A percentile compares a stretch with the other conserved stretches of the same genome.
Evolutionary conservation across 2,113 vertebrate genomes (phyloP).

Genomic region (Myrmophylax atrothorax): DNA sequence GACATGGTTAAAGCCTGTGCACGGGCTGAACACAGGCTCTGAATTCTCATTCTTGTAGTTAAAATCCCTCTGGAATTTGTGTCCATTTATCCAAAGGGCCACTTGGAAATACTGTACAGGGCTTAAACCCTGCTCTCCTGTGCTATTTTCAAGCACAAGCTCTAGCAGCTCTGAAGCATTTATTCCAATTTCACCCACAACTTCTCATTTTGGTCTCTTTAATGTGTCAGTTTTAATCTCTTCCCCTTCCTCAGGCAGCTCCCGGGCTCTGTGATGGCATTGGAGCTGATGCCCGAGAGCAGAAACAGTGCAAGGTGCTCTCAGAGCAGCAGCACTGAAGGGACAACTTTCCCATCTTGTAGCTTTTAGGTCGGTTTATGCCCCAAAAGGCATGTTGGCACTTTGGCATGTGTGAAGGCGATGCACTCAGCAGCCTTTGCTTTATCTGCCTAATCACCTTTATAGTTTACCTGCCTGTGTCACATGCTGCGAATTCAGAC

Average conservation of each 20-base stretch:
- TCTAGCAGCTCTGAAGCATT: neutral
- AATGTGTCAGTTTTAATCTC: neutral
- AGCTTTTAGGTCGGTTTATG: neutral
- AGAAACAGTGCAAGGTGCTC: neutral
- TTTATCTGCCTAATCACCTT: constrained; percentile 1
- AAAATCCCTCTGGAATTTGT: constrained; percentile 46
- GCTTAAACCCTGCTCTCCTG: neutral
- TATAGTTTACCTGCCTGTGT: neutral
- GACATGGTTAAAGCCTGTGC: neutral
- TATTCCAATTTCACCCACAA: neutral
- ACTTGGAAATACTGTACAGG: constrained; percentile 3
- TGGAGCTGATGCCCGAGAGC: neutral
- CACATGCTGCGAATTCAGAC: neutral
- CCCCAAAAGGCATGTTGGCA: neutral
- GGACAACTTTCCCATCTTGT: neutral
- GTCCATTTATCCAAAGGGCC: constrained; percentile 5
- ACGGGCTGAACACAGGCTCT: neutral
- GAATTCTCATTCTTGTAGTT: neutral
- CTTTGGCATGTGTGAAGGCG: neutral
- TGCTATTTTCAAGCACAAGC: neutral
- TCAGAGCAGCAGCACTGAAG: neutral
- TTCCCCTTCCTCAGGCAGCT: neutral
- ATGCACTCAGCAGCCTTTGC: neutral
- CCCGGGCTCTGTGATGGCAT: neutral
- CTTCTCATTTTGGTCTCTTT: constrained; percentile 6